Percentiles rank a stretch among this genome's conserved stretches.
Evolutionary conservation across 2,113 vertebrate genomes (phyloP).

Genomic region (Scophthalmus maximus): DNA sequence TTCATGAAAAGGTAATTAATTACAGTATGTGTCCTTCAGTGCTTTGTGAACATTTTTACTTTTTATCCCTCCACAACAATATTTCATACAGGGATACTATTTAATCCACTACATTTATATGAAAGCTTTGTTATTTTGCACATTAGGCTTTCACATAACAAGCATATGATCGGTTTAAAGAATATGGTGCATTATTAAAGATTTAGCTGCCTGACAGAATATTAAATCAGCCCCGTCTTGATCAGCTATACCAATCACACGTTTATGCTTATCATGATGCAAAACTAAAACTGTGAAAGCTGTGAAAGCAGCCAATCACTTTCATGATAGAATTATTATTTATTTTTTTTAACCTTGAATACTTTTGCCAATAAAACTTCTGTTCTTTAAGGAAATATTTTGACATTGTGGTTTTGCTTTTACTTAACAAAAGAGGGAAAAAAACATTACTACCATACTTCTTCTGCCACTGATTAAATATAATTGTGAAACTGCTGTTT

Average conservation of each 20-base stretch:
- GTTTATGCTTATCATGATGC: neutral
- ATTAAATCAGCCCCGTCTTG: neutral
- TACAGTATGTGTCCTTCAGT: neutral
- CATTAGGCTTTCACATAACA: neutral
- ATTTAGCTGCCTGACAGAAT: neutral
- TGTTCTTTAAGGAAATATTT: no score
- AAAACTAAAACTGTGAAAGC: no score
- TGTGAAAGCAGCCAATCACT: no score
- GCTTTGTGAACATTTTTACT: neutral
- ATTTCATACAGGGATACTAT: neutral
- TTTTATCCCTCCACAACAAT: neutral
- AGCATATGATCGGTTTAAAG: neutral
- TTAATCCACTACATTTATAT: neutral
- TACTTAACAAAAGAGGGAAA: neutral
- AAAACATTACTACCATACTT: neutral
- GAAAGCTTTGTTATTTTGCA: neutral
- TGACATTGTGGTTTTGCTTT: no score
- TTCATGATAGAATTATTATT: no score
- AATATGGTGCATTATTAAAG: no score
- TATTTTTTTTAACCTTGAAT: no score
- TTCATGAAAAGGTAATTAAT: conserved; percentile 8
- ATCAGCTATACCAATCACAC: neutral
- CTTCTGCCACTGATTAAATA: neutral
- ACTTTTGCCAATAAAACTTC: no score
- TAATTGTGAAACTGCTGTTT: neutral